These are phyloP conservation scores for Achlya flavicornis DNA, from an alignment of 2,888 invertebrate genomes.

Conservation along the genomic window DNA sequence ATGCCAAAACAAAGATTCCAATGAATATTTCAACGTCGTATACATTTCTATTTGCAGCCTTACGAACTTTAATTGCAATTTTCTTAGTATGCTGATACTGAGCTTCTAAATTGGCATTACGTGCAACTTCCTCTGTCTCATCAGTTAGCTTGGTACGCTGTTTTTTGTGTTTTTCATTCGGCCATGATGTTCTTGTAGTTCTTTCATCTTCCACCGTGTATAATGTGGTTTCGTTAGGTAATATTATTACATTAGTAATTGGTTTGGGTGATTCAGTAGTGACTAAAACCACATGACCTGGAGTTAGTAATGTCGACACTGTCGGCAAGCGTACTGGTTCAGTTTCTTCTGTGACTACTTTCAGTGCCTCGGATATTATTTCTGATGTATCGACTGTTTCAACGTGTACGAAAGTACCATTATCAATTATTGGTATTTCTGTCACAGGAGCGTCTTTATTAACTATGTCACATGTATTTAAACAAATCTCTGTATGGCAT, in stretches of 20 bases:
- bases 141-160: not conserved
- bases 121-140: slow-evolving; percentile 15
- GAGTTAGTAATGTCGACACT: not conserved
- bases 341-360: not conserved
- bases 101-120: slow-evolving; percentile 46
- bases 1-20: slow-evolving; percentile 41
- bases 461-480: slow-evolving; percentile 51
- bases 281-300: not conserved
- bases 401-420: not conserved
- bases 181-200: not conserved
- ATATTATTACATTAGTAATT: not conserved
- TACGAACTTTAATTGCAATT: slow-evolving; percentile 17
- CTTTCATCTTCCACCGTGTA: slow-evolving; percentile 23
- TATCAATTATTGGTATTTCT: slow-evolving; percentile 21
- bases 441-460: slow-evolving; percentile 54
- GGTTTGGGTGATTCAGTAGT: not conserved
- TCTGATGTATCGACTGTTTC: not conserved
- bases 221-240: not conserved
- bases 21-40: slow-evolving; percentile 38
- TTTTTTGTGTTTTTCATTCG: slow-evolving; percentile 7
- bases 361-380: not conserved
- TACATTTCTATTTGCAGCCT: slow-evolving; percentile 32
- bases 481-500: slow-evolving; percentile 56
- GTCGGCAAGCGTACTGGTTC: not conserved
- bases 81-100: slow-evolving; percentile 30